A percentile compares a stretch with the other conserved stretches of the same genome.
Evolutionary conservation across 2,888 invertebrate genomes (phyloP).

Genomic region (Dexiosoma caninum): DNA sequence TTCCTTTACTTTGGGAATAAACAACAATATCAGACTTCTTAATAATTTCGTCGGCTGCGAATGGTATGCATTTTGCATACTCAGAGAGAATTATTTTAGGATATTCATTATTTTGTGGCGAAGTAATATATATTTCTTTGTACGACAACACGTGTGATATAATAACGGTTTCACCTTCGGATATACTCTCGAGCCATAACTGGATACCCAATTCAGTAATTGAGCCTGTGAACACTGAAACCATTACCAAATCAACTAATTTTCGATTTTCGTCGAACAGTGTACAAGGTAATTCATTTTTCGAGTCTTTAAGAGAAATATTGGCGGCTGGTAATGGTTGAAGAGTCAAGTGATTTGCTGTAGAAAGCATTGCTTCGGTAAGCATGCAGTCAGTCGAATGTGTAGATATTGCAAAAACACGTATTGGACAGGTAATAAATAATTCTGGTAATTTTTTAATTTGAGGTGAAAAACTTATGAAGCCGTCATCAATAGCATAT

Average conservation of each 20-base stretch:
- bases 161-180: slow-evolving; percentile 56
- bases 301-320: slow-evolving; percentile 6
- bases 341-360: slow-evolving; percentile 43
- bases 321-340: slow-evolving; percentile 39
- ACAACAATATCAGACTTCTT: slow-evolving; percentile 61
- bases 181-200: slow-evolving; percentile 64
- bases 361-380: slow-evolving; percentile 40
- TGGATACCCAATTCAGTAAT: slow-evolving; percentile 55
- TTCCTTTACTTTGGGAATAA: background rate
- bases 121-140: slow-evolving; percentile 65
- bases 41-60: slow-evolving; percentile 6
- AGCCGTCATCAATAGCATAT: slow-evolving; percentile 66
- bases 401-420: slow-evolving; percentile 61
- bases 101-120: slow-evolving; percentile 57
- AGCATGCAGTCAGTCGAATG: slow-evolving; percentile 51
- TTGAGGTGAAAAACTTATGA: slow-evolving; percentile 62
- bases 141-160: slow-evolving; percentile 62
- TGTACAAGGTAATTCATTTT: slow-evolving; percentile 41
- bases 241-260: slow-evolving; percentile 60
- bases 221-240: slow-evolving; percentile 62
- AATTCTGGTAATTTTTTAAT: slow-evolving; percentile 63
- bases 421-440: slow-evolving; percentile 60
- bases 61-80: slow-evolving; percentile 57
- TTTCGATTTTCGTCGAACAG: slow-evolving; percentile 50
- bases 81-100: slow-evolving; percentile 57